These are phyloP conservation scores for Hyperoplus lanceolatus DNA, from an alignment of 2,797 vertebrate species.

Conservation along the genomic window DNA sequence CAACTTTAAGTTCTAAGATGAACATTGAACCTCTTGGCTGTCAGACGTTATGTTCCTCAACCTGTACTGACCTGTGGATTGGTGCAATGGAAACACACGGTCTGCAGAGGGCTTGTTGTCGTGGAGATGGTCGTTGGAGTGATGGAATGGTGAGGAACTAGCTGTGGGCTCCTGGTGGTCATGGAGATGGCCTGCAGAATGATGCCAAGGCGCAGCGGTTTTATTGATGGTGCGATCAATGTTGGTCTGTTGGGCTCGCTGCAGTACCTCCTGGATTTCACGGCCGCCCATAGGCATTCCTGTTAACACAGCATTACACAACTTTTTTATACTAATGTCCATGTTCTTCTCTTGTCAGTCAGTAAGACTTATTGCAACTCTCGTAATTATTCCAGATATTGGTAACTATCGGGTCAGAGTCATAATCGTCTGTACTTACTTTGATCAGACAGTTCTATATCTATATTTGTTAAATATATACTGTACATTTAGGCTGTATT, in stretches of 20 bases:
- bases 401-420: too few relatives aligned
- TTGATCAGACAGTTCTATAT: too few relatives aligned
- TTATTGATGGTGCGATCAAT: constrained; percentile 1
- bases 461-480: too few relatives aligned
- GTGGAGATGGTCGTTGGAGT: constrained; percentile 68
- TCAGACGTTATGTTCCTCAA: background rate
- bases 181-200: constrained; percentile 64
- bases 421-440: too few relatives aligned
- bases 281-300: constrained; percentile 15
- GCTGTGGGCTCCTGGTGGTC: constrained; percentile 9
- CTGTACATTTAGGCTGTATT: too few relatives aligned
- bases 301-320: background rate
- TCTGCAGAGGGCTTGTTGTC: background rate
- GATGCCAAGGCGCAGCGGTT: constrained; percentile 37
- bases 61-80: constrained; percentile 59
- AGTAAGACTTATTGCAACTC: too few relatives aligned
- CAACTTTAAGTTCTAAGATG: background rate
- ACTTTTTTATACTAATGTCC: background rate
- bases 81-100: background rate
- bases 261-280: constrained; percentile 66
- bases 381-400: too few relatives aligned
- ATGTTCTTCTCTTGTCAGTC: background rate
- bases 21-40: background rate
- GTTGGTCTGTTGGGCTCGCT: constrained; percentile 73
- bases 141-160: background rate